These are phyloP conservation scores for Peromyscus melanophrys DNA, from an alignment of 2,797 vertebrate species.

Conservation along the genomic window DNA sequence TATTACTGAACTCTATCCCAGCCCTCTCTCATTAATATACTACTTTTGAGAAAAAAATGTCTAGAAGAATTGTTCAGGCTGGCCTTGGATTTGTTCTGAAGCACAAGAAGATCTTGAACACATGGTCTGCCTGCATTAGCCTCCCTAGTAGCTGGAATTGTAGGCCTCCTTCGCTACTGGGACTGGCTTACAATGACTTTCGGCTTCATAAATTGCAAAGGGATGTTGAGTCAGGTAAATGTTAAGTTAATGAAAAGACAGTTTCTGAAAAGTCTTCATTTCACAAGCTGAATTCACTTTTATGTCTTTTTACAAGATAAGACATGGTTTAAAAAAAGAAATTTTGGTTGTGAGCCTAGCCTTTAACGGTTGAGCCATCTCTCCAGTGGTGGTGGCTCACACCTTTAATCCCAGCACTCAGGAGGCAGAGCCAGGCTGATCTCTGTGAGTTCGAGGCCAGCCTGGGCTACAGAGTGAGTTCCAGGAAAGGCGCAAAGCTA, in stretches of 20 bases:
- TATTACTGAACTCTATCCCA: background rate
- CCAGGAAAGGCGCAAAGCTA: no score
- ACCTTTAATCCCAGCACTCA: no score
- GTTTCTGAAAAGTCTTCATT: constrained; percentile 30
- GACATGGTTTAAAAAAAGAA: background rate
- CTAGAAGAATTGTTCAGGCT: background rate
- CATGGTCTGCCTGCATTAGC: background rate
- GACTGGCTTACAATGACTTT: background rate
- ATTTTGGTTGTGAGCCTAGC: no score
- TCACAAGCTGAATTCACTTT: background rate
- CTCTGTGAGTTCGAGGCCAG: no score
- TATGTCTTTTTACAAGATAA: background rate
- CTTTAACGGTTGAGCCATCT: no score
- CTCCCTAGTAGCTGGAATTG: background rate
- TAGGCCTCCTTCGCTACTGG: background rate
- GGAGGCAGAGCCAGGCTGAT: no score
- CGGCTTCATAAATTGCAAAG: background rate
- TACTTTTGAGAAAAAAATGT: background rate
- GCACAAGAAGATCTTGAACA: background rate
- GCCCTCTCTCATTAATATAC: background rate
- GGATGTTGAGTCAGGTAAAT: background rate
- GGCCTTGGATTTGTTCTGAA: background rate
- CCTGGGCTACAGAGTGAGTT: no score
- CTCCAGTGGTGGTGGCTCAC: no score
- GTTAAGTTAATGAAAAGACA: background rate